Percentiles rank a stretch among this genome's conserved stretches.
Evolutionary conservation across 2,888 invertebrate genomes (phyloP).

Genomic region (Thera britannica): DNA sequence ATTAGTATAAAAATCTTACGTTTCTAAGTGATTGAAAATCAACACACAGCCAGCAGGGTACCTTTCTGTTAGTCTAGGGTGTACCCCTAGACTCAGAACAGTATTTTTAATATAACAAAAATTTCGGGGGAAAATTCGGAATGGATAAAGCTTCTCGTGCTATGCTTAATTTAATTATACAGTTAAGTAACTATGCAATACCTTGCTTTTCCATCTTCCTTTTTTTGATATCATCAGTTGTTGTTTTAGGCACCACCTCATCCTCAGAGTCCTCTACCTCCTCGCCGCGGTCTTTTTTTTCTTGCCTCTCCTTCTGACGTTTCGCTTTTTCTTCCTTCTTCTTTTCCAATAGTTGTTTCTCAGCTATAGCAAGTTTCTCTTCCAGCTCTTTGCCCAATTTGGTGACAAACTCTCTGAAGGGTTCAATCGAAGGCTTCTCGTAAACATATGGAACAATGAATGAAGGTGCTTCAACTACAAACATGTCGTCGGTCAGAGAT

Average conservation of each 20-base stretch:
- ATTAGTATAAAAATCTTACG: too few relatives aligned
- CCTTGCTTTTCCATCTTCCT: constrained; percentile 64
- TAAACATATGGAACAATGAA: constrained; percentile 97
- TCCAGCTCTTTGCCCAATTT: constrained; percentile 87
- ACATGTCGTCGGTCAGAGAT: constrained; percentile 95
- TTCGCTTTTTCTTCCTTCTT: constrained; percentile 65
- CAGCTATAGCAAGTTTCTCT: constrained; percentile 84
- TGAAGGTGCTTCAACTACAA: constrained; percentile 95
- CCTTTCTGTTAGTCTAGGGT: too few relatives aligned
- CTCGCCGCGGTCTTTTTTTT: constrained; percentile 58
- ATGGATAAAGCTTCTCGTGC: too few relatives aligned
- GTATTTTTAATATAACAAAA: too few relatives aligned
- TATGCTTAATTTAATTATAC: too few relatives aligned
- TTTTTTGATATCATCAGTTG: constrained; percentile 55
- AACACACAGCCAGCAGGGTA: too few relatives aligned
- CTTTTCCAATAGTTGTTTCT: constrained; percentile 69
- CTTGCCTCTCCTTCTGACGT: constrained; percentile 54
- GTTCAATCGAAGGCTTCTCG: constrained; percentile 93
- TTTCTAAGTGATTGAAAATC: too few relatives aligned
- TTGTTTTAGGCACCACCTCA: constrained; percentile 47
- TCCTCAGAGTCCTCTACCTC: constrained; percentile 59
- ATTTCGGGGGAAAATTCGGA: too few relatives aligned
- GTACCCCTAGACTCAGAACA: too few relatives aligned
- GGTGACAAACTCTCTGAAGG: constrained; percentile 89
- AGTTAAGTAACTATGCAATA: constrained; percentile 31